Evolutionary conservation across 2,888 invertebrate genomes (phyloP).

Genomic region (Nephrotoma guestfalica): DNA sequence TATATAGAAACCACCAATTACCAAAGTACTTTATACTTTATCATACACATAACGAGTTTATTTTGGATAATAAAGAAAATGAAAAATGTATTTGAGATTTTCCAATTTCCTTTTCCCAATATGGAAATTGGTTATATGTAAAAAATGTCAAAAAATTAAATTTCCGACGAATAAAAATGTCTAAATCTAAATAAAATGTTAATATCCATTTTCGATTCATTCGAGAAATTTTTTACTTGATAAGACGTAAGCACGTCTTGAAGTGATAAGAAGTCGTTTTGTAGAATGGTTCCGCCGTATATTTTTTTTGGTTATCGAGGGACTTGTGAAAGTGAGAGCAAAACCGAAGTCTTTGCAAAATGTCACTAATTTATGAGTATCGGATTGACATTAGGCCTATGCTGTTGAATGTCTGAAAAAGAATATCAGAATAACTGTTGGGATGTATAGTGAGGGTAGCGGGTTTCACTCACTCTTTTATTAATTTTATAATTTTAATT

Average conservation of each 20-base stretch:
- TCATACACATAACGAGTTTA: background rate
- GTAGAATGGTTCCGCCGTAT: too few species aligned
- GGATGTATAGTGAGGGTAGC: too few species aligned
- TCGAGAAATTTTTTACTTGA: background rate
- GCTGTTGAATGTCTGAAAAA: too few species aligned
- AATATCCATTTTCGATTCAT: background rate
- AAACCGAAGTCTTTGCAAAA: too few species aligned
- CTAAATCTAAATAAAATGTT: background rate
- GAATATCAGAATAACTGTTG: too few species aligned
- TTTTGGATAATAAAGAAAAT: background rate
- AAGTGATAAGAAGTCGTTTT: too few species aligned
- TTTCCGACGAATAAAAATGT: background rate
- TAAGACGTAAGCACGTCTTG: background rate
- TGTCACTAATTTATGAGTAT: too few species aligned
- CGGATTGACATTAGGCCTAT: too few species aligned
- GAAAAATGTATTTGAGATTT: background rate
- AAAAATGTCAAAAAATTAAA: background rate
- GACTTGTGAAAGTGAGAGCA: too few species aligned
- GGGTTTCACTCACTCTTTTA: too few species aligned
- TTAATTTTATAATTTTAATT: too few species aligned
- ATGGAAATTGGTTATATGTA: background rate
- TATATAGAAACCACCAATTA: background rate
- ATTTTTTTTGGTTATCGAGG: too few species aligned
- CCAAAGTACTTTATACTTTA: background rate
- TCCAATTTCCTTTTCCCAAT: background rate